A percentile compares a stretch with the other conserved stretches of the same genome.
phyloP scores from a whole-genome alignment of 2,888 invertebrate species.

The Drosophila sordidula region DNA sequence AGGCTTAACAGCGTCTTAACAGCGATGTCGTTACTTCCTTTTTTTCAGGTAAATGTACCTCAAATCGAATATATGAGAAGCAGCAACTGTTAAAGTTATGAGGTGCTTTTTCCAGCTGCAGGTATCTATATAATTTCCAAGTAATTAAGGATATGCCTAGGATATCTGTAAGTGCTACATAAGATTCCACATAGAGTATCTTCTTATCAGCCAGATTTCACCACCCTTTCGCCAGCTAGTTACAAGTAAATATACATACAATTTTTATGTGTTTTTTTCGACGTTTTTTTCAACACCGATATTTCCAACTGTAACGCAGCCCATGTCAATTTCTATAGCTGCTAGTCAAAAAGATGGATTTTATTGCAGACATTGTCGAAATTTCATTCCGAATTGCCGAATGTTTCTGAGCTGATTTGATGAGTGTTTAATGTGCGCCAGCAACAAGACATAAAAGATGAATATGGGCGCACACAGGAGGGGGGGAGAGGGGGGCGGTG shows the following conservation, averaged over 20 bases:
- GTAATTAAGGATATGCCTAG: no score
- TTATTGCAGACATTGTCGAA: conserved; percentile 22
- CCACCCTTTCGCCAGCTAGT: no score
- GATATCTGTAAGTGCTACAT: background rate
- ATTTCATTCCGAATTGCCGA: conserved; percentile 3
- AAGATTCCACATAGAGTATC: background rate
- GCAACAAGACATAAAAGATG: conserved; percentile 38
- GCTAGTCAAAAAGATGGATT: conserved; percentile 10
- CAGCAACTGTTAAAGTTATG: no score
- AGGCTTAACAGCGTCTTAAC: background rate
- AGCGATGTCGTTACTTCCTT: no score
- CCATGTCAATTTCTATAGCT: background rate
- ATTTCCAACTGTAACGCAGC: background rate
- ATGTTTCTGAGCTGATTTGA: conserved; percentile 53
- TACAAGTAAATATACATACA: background rate
- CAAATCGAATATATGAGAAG: no score
- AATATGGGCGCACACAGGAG: conserved; percentile 2
- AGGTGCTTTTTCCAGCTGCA: no score
- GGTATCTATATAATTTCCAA: no score
- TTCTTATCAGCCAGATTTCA: background rate
- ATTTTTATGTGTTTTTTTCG: conserved; percentile 1
- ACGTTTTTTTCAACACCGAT: background rate
- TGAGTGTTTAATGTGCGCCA: conserved; percentile 60
- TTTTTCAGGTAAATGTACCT: no score
- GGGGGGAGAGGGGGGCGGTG: conserved; percentile 5